Conservation (phyloP, 2,888 invertebrate genomes). For the Automeris io region DNA sequence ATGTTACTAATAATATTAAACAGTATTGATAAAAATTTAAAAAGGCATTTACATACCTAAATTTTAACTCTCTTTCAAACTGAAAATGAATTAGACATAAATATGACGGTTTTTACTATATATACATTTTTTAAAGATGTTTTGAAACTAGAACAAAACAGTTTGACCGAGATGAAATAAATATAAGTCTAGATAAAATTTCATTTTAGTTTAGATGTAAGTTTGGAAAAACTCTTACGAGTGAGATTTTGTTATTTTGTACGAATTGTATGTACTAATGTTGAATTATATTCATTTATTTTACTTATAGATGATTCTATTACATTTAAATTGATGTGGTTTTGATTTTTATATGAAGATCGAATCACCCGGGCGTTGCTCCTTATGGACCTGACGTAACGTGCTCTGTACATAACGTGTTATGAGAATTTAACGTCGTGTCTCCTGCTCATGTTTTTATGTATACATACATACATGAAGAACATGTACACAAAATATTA, state of each 20-base stretch:
- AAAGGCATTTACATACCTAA: neutral
- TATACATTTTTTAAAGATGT: neutral
- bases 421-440: too few relatives aligned
- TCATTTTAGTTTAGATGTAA: conserved; percentile 32
- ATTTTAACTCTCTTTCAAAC: too few relatives aligned
- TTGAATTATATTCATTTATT: conserved; percentile 57
- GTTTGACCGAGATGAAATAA: neutral
- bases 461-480: too few relatives aligned
- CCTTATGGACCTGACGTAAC: too few relatives aligned
- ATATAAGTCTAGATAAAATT: conserved; percentile 24
- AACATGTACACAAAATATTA: too few relatives aligned
- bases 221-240: conserved; percentile 29
- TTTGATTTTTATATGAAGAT: conserved; percentile 30
- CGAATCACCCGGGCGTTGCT: too few relatives aligned
- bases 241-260: conserved; percentile 43
- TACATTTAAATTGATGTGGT: conserved; percentile 23
- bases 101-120: neutral
- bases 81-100: neutral
- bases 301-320: conserved; percentile 35
- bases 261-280: conserved; percentile 16
- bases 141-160: neutral
- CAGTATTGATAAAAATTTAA: neutral
- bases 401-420: neutral
- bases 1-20: neutral
- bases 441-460: too few relatives aligned